These are phyloP conservation scores for Atractosteus spatula DNA, from an alignment of 2,113 vertebrate genomes.

Conservation along the genomic window DNA sequence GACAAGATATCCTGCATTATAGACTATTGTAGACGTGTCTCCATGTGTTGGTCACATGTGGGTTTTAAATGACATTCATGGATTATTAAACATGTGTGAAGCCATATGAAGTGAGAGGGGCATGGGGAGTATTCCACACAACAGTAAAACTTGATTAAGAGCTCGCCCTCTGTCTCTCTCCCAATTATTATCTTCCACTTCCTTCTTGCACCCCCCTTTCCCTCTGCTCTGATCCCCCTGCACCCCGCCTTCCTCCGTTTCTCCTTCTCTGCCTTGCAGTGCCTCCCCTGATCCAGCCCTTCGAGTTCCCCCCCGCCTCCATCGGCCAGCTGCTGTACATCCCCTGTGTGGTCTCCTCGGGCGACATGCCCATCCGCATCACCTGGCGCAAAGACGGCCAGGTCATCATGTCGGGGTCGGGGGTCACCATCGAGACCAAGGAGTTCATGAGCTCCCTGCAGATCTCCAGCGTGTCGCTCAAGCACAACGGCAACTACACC, in stretches of 20 bases:
- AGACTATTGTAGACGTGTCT: too few species aligned
- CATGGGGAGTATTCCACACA: too few species aligned
- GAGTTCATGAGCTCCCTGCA: slow-evolving; percentile 99
- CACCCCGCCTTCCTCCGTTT: background rate
- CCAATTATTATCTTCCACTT: background rate
- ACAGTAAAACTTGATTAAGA: too few species aligned
- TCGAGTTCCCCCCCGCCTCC: slow-evolving; percentile 95
- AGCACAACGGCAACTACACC: slow-evolving; percentile 98
- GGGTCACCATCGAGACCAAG: slow-evolving; percentile 96
- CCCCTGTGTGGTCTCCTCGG: slow-evolving; percentile 94
- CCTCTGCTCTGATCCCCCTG: slow-evolving; percentile 28
- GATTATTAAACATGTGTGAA: too few species aligned
- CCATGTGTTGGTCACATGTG: too few species aligned
- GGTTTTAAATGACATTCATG: too few species aligned
- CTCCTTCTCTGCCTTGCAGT: slow-evolving; percentile 57
- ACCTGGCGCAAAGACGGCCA: slow-evolving; percentile 97
- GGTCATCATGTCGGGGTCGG: slow-evolving; percentile 86
- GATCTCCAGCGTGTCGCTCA: slow-evolving; percentile 95
- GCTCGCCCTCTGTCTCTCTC: slow-evolving; percentile 11
- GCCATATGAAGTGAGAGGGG: too few species aligned
- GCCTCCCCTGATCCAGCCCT: slow-evolving; percentile 96
- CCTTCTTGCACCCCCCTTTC: slow-evolving; percentile 28
- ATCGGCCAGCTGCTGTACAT: slow-evolving; percentile 97
- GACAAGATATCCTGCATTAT: too few species aligned
- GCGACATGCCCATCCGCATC: slow-evolving; percentile 98